Evolutionary conservation across 2,888 invertebrate species (phyloP).

Genomic region (Meiosimyza platycephala): DNA sequence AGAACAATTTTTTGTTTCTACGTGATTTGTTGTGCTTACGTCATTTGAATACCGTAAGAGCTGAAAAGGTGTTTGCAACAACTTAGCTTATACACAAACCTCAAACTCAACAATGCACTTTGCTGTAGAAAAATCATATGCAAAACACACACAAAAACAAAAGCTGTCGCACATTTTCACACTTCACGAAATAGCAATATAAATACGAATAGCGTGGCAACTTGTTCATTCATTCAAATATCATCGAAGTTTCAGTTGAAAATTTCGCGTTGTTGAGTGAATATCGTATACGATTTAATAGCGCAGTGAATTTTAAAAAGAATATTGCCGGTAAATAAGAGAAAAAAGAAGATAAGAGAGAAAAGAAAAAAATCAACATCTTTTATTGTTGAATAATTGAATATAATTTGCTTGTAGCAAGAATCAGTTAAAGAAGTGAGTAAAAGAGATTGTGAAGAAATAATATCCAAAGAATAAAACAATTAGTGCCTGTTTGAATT

Average conservation of each 20-base stretch:
- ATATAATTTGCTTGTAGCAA: constrained; percentile 35
- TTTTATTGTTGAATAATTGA: constrained; percentile 41
- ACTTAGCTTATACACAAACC: too few relatives aligned
- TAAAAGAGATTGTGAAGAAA: constrained; percentile 25
- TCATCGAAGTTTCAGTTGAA: constrained; percentile 15
- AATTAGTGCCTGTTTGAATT: constrained; percentile 7
- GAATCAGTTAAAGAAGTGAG: neutral
- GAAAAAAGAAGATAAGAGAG: neutral
- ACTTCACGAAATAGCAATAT: too few relatives aligned
- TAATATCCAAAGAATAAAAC: neutral
- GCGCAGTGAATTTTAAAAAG: neutral
- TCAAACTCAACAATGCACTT: too few relatives aligned
- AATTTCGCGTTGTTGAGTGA: constrained; percentile 12
- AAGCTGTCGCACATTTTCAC: too few relatives aligned
- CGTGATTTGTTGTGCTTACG: too few relatives aligned
- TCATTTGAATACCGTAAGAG: too few relatives aligned
- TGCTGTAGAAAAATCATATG: too few relatives aligned
- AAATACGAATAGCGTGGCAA: neutral
- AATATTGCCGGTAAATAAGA: neutral
- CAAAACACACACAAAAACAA: too few relatives aligned
- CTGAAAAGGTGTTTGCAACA: too few relatives aligned
- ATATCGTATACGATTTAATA: neutral
- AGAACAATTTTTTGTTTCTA: too few relatives aligned
- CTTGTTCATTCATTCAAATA: constrained; percentile 8
- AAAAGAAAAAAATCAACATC: constrained; percentile 6